These are phyloP conservation scores for Prosapia bicincta DNA, from an alignment of 2,888 invertebrate species.

Conservation along the genomic window DNA sequence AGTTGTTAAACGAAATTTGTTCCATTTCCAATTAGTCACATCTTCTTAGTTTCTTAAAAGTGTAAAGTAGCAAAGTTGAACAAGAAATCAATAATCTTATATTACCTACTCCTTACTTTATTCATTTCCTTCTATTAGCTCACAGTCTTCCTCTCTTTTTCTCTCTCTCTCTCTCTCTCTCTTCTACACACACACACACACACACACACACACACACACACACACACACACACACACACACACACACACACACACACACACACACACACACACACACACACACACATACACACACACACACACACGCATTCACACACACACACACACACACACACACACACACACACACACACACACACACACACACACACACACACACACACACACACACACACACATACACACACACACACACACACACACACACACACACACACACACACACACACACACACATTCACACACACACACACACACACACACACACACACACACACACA, in stretches of 20 bases:
- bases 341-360: background rate
- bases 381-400: background rate
- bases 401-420: background rate
- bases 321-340: background rate
- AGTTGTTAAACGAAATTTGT: too few species aligned
- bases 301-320: background rate
- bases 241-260: background rate
- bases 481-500: background rate
- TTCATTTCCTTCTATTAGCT: too few species aligned
- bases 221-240: background rate
- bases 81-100: too few species aligned
- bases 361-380: background rate
- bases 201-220: background rate
- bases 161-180: background rate
- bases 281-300: background rate
- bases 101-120: too few species aligned
- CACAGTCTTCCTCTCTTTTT: background rate
- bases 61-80: too few species aligned
- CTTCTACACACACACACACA: too few species aligned
- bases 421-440: background rate
- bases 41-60: too few species aligned
- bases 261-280: background rate
- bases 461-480: background rate
- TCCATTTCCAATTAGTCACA: too few species aligned
- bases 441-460: background rate